Percentiles rank a stretch among this genome's conserved stretches.
Evolutionary conservation across 2,113 vertebrate species (phyloP).

Genomic region (Onychostoma macrolepis): DNA sequence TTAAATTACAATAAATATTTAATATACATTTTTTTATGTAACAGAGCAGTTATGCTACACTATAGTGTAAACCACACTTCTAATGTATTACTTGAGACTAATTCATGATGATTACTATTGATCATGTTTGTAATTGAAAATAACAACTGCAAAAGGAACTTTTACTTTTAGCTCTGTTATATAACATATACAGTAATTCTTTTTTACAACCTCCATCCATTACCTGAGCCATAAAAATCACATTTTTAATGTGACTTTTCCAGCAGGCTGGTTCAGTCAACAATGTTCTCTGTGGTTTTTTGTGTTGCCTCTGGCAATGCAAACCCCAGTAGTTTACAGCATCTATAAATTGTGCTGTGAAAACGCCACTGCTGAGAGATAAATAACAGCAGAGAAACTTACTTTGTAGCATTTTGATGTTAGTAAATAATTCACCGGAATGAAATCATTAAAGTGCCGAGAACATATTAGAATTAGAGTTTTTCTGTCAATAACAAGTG

Average conservation of each 20-base stretch:
- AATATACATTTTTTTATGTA: neutral
- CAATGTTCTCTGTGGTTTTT: constrained; percentile 4
- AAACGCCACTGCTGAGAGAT: neutral
- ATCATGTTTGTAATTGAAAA: neutral
- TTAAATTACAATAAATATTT: neutral
- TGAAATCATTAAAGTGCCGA: neutral
- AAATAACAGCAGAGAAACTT: neutral
- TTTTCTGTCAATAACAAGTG: neutral
- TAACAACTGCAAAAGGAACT: neutral
- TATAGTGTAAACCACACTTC: neutral
- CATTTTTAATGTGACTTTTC: neutral
- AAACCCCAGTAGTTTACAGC: constrained; percentile 41
- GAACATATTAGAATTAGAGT: neutral
- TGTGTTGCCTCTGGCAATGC: constrained; percentile 9
- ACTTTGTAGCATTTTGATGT: neutral
- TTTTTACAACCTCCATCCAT: neutral
- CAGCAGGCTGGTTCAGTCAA: constrained; percentile 1
- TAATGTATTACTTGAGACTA: neutral
- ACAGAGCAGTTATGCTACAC: neutral
- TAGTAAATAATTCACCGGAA: neutral
- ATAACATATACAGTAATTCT: neutral
- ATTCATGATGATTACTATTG: neutral
- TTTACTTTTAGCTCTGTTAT: neutral
- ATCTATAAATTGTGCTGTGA: constrained; percentile 51
- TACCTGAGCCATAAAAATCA: neutral